phyloP scores from a whole-genome alignment of 2,113 vertebrate species.

The Struthio camelus region DNA sequence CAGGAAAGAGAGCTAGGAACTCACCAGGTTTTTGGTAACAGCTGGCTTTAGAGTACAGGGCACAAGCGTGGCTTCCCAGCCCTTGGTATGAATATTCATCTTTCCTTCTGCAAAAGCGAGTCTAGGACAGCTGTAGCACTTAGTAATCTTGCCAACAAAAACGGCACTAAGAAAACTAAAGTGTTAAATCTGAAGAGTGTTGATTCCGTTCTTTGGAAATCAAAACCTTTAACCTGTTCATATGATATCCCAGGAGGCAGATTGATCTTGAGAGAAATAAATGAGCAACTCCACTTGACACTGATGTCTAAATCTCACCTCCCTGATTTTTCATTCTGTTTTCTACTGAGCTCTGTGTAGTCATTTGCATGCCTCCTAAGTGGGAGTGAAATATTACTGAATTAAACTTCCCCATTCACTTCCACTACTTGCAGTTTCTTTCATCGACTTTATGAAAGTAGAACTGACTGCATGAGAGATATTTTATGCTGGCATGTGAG shows the following conservation, averaged over 20 bases:
- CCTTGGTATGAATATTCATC: background rate
- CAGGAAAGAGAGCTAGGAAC: background rate
- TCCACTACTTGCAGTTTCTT: background rate
- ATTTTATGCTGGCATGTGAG: rapidly evolving
- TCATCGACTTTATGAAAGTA: background rate
- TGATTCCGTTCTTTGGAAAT: background rate
- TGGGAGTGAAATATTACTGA: background rate
- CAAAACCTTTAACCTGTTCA: background rate
- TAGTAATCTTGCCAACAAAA: background rate
- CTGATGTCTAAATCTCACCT: background rate
- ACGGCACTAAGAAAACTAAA: background rate
- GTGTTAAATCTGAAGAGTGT: background rate
- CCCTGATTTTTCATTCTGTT: background rate
- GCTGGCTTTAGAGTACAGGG: background rate
- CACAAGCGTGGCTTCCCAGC: background rate
- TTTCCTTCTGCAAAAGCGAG: background rate
- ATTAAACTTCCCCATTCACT: background rate
- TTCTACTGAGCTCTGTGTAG: background rate
- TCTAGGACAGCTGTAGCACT: background rate
- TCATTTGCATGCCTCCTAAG: background rate
- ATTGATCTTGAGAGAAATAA: background rate
- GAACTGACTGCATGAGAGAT: background rate
- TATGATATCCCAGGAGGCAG: background rate
- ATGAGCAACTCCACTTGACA: background rate
- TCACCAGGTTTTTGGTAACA: background rate